Percentiles rank a stretch among this genome's conserved stretches.
Evolutionary conservation across 2,797 vertebrate species (phyloP).

Genomic region (Cichlasoma orientale): DNA sequence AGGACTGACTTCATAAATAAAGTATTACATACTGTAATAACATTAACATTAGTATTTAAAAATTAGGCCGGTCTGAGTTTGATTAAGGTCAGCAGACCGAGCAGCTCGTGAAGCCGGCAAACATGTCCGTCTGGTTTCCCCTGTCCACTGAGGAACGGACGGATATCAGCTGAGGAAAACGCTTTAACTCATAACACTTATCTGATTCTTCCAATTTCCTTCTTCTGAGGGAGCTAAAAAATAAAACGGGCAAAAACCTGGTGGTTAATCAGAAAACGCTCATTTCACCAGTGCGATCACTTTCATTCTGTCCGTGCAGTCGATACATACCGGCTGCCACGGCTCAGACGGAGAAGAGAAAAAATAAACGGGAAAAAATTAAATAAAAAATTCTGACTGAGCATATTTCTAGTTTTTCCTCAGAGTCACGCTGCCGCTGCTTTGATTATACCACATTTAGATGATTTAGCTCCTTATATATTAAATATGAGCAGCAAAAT

Average conservation of each 20-base stretch:
- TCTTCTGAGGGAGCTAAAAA: too few species aligned
- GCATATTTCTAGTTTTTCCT: neutral
- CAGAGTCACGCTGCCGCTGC: too few species aligned
- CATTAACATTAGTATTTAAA: neutral
- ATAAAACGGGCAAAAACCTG: fast-evolving
- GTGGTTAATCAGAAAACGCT: fast-evolving
- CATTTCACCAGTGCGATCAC: fast-evolving
- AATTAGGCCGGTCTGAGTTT: too few species aligned
- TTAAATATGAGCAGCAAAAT: neutral
- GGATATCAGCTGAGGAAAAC: too few species aligned
- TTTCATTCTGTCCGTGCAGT: too few species aligned
- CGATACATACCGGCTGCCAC: neutral
- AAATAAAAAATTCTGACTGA: neutral
- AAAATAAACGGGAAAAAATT: too few species aligned
- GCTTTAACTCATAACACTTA: too few species aligned
- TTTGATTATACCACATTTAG: too few species aligned
- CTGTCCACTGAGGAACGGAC: neutral
- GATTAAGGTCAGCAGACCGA: neutral
- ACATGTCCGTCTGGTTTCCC: neutral
- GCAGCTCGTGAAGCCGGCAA: neutral
- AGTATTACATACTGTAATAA: fast-evolving
- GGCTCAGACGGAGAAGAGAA: neutral
- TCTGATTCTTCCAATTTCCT: too few species aligned
- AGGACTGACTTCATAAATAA: neutral
- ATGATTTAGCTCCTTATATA: neutral